A percentile compares a stretch with the other conserved stretches of the same genome.
Conservation (phyloP, 1,140 invertebrate species). For the Octopus bimaculoides region DNA sequence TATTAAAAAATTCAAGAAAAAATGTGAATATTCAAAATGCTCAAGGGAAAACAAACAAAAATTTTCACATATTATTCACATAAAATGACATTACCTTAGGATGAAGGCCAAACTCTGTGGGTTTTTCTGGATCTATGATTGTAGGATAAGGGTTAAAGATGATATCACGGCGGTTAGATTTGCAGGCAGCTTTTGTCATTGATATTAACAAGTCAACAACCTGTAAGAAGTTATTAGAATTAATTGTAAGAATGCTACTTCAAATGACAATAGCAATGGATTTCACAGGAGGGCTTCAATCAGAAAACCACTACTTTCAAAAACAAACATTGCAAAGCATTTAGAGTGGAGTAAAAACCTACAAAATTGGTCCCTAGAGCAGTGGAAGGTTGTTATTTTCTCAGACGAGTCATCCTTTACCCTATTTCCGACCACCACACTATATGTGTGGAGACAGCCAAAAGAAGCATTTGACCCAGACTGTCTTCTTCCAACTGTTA, state of each 20-base stretch:
- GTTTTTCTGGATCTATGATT: slow-evolving; percentile 42
- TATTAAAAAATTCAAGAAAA: background rate
- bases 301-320: too few species aligned
- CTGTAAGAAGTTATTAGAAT: slow-evolving; percentile 21
- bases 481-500: too few species aligned
- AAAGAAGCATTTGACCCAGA: too few species aligned
- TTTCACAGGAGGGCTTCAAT: too few species aligned
- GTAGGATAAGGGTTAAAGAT: slow-evolving; percentile 52
- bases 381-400: too few species aligned
- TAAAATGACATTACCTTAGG: slow-evolving; percentile 33
- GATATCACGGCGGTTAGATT: slow-evolving; percentile 31
- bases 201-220: slow-evolving; percentile 49
- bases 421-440: too few species aligned
- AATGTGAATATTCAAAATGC: background rate
- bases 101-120: slow-evolving; percentile 35
- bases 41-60: too few species aligned
- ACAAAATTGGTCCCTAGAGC: background rate
- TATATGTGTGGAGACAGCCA: too few species aligned
- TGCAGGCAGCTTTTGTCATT: slow-evolving; percentile 46
- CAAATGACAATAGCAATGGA: too few species aligned
- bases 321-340: background rate
- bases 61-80: background rate
- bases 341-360: background rate
- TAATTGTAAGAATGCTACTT: too few species aligned
- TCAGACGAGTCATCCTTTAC: too few species aligned